Conservation (phyloP, 1,140 invertebrate species). For the Luehdorfia chinensis region DNA sequence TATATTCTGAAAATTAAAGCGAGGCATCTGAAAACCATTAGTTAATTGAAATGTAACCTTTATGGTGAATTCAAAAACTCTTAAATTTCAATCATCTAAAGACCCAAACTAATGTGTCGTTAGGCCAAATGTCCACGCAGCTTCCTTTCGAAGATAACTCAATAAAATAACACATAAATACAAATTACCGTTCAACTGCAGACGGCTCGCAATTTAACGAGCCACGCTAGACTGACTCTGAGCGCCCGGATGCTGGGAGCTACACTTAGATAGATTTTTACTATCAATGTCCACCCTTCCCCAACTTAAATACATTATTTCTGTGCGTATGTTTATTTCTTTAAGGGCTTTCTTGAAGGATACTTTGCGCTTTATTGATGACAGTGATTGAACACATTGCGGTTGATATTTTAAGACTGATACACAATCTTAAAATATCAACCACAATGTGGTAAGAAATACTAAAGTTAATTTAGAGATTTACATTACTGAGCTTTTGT, state of each 20-base stretch:
- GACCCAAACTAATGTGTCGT: not conserved
- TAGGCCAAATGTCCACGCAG: slow-evolving; percentile 8
- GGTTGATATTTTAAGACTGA: not conserved
- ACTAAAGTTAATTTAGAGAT: no score
- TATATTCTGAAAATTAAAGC: no score
- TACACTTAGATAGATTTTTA: slow-evolving; percentile 16
- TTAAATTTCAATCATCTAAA: slow-evolving; percentile 14
- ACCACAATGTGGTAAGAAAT: no score
- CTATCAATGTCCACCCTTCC: slow-evolving; percentile 12
- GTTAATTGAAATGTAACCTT: slow-evolving; percentile 1
- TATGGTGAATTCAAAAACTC: slow-evolving; percentile 2
- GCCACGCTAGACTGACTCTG: slow-evolving; percentile 4
- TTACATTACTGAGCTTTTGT: no score
- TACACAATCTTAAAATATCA: no score
- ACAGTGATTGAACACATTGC: not conserved
- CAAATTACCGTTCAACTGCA: slow-evolving; percentile 8
- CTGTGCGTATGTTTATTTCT: slow-evolving; percentile 10
- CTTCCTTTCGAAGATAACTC: slow-evolving; percentile 12
- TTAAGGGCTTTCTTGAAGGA: not conserved
- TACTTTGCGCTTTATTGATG: not conserved
- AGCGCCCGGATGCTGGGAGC: not conserved
- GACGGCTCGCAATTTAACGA: slow-evolving; percentile 9
- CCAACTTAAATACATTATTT: slow-evolving; percentile 4
- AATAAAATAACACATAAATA: slow-evolving; percentile 17
- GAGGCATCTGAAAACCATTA: slow-evolving; percentile 1